Evolutionary conservation across 2,888 invertebrate genomes (phyloP), one percentile per base, ranked within the genome.

Genomic region (Crocallis elinguaria): DNA sequence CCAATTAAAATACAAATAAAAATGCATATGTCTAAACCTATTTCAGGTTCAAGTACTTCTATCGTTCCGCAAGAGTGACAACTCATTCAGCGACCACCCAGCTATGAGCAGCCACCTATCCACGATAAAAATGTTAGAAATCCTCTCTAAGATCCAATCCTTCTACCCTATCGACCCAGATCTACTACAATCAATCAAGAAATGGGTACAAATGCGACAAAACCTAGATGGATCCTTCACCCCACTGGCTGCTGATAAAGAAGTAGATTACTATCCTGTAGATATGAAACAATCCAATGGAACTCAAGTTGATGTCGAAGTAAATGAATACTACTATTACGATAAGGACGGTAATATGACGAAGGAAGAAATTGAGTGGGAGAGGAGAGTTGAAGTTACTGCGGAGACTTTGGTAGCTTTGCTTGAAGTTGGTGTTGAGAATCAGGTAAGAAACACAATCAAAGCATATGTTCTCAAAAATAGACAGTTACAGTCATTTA

Each of bases 41-140:
- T 30, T 6, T 42, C 82, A 93, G 93, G 92, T 94, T 1, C 94
- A 94, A 85, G 86, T 93, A 0, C 86, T 94, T 4, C 78, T 94
- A 0, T 92, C 93, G 0, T 94, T 94, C 78, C 88, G 93, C 6
- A 94, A 93, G 73, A 88, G 80, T n/a, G 94, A 94, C 73, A 93
- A 93, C 62, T 94, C 94, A 0, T 94, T 94, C 74, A 94, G 94
- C 49, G 94, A 94, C 50, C 94, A 94, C 57, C 94, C 93, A 56
- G 92, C 92, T 65, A 87, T 94, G 70, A 93, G 92, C 50, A 94
- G 94, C 62, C 94, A 94, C 60, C 78, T 92, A 53, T 92, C 92
- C 0, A 94, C 94, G 0, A 92, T 94, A 1, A 89, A 92, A 64
- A 93, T 93, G 11, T 73, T 94, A 5, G 93, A 94, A 71, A 93